Base-by-base conservation (phyloP, 1,140 invertebrate genomes). In the Drosophila arawakana region DNA sequence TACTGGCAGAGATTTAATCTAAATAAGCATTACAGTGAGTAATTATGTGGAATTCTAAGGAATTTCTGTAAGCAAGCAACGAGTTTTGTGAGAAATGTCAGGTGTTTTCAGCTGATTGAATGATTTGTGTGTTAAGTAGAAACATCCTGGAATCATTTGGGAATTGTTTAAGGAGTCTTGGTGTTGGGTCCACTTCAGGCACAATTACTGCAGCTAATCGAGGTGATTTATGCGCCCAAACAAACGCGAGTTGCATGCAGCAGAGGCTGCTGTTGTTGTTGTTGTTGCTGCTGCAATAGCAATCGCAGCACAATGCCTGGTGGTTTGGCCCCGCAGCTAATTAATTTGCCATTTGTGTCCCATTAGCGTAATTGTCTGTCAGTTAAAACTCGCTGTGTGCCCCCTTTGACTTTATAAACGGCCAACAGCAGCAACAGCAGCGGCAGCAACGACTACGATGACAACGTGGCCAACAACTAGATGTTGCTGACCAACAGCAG, bases 271-370 rank as follows among this genome's bases (percentile, higher is more conserved):
- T 52, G 21, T 18, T 10, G 11, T 18, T 57, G 54, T 7, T 15
- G 60, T 47, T 15, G 47, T 35, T 18, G 11, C 55, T 50, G 10
- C 55, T 11, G 9, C 43, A 37, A 30, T 41, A 35, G 59, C 65
- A 61, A 21, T 44, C 25, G 35, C 62, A 52, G n/a, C 55, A 68
- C 43, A 58, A 60, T 71, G 60, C 61, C 58, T 49, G 46, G 18
- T 62, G 71, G 58, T 73, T 30, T 69, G 63, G 57, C 81, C 74
- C 81, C 59, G 71, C 8, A 77, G 80, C 86, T 90, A 90, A 90
- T 90, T 90, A 90, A 90, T 90, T 90, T 90, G 86, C 86, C 86
- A 90, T 85, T 80, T 89, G 86, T 90, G 86, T 90, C 86, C 86
- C 86, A 90, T 90, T 90, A 90, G 80, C 60, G 86, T 90, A 90